Evolutionary conservation across 2,113 vertebrate species (phyloP), one percentile per base, ranked within the genome.

Genomic region (Dipodomys stephensi): DNA sequence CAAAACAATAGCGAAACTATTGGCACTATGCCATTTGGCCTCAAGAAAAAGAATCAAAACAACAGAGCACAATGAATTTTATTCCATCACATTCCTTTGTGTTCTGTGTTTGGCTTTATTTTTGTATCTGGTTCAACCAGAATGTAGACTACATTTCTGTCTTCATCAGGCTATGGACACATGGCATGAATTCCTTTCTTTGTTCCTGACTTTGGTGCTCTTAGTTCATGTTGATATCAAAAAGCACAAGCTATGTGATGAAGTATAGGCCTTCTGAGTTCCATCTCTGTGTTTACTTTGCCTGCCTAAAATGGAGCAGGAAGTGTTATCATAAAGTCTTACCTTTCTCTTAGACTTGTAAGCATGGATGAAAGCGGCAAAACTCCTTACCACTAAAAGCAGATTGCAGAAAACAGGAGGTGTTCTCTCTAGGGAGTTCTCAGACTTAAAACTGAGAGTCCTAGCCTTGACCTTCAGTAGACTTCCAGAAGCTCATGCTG

Each of bases 401-500:
- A 12, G n/a, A 64, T 94, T 78, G 62, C 19, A 94, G 93, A 44
- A 67, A 87, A 46, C 23, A 90, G 57, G 25, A 77, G 32, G 8
- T 35, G 3, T 83, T 95, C 73, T 87, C 80, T 49, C 10, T 13
- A 87, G 67, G 44, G 7, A 80, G 27, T 23, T 16, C 78, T 79
- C 15, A 93, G 62, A 12, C 11, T 64, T 57, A 65, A 25, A 18
- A 4, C 27, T 18, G 0, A 7, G 20, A 74, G 28, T 84, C 64
- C 27, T 11, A 76, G 23, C 25, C 15, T 0, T 78, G 11, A 65
- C 73, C 83, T 96, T 49, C 32, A 84, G 64, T 2, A 79, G 27
- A 22, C 62, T 73, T 88, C 79, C 7, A 68, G 13, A 76, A 49
- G 27, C 4, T 16, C 30, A 82, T 60, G 16, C 0, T 53, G 3